Evolutionary conservation across 2,888 invertebrate species (phyloP), one percentile per base, ranked within the genome.

Genomic region (Prosapia bicincta): DNA sequence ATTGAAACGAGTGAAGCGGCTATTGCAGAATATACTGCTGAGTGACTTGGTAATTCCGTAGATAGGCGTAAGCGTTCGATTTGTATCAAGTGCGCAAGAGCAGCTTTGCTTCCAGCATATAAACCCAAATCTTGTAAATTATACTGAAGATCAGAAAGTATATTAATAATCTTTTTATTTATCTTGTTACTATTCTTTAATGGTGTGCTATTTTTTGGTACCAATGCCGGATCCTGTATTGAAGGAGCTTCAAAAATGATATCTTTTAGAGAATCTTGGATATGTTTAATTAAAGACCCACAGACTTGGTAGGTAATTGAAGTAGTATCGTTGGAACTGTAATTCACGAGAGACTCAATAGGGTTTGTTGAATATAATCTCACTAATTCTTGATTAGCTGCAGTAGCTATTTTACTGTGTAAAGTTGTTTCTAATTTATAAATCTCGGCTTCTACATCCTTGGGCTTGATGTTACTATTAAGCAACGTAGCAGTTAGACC

Each of bases 401-500:
- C 90, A 0, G 93, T 93, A 0, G 91, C 89, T 26, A 95, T 90
- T 77, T 90, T 91, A 24, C 92, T 89, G 25, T 90, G 90, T 82
- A 92, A 91, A 0, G 92, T 93, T 0, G 86, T 87, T 84, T 98
- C 97, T 75, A 97, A 85, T 0, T 85, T 84, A 66, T 81, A 79
- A 30, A 90, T 84, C 5, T 89, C 88, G 0, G 85, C 81, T 68
- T 88, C 84, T 0, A 93, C 88, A 78, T 86, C 87, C 0, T 77
- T 3, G 0, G 87, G 82, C 72, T 86, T 88, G 1, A 91, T 88
- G 79, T 93, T 93, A 0, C 90, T 88, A 83, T 94, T 95, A 0
- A 98, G 85, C 0, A 98, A 88, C 0, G 96, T 94, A 0, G 97
- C 97, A 0, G 98, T 95, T 24, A 99, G 86, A 0, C 97, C 90